phyloP scores from a whole-genome alignment of 2,888 invertebrate species.

The Melanotus villosus region DNA sequence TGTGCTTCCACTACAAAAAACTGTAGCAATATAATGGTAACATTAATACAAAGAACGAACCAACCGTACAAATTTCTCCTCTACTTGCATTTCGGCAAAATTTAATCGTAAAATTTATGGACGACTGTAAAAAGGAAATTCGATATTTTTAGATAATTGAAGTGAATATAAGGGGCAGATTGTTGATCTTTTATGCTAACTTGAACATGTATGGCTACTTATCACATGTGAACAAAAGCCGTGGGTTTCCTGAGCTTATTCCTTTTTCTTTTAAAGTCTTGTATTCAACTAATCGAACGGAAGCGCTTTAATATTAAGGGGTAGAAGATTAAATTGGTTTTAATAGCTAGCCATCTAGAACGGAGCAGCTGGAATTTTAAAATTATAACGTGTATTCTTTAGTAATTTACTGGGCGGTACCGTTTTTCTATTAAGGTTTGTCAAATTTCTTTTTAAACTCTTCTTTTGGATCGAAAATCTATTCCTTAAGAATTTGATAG shows the following conservation, averaged over 20 bases:
- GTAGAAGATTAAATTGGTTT: conserved; percentile 24
- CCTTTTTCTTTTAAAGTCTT: conserved; percentile 26
- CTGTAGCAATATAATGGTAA: conserved; percentile 42
- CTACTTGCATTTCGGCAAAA: neutral
- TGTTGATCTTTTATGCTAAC: conserved; percentile 49
- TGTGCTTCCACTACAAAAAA: conserved; percentile 40
- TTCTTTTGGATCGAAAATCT: too few relatives aligned
- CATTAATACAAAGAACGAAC: conserved; percentile 24
- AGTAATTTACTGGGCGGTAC: conserved; percentile 23
- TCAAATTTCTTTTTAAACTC: too few relatives aligned
- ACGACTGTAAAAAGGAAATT: conserved; percentile 33
- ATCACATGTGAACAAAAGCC: conserved; percentile 44
- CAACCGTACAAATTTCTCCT: neutral
- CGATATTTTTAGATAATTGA: conserved; percentile 48
- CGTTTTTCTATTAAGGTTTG: too few relatives aligned
- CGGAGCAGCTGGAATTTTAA: conserved; percentile 24
- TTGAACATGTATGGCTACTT: conserved; percentile 48
- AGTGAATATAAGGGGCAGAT: conserved; percentile 46
- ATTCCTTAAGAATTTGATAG: too few relatives aligned
- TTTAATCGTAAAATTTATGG: neutral
- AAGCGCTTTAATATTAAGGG: conserved; percentile 31
- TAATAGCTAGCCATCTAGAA: conserved; percentile 1
- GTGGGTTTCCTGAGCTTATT: conserved; percentile 30
- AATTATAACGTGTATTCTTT: conserved; percentile 6
- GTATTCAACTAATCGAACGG: conserved; percentile 38